Conservation (phyloP, 1,140 invertebrate genomes). For the Drosophila sp. region DNA sequence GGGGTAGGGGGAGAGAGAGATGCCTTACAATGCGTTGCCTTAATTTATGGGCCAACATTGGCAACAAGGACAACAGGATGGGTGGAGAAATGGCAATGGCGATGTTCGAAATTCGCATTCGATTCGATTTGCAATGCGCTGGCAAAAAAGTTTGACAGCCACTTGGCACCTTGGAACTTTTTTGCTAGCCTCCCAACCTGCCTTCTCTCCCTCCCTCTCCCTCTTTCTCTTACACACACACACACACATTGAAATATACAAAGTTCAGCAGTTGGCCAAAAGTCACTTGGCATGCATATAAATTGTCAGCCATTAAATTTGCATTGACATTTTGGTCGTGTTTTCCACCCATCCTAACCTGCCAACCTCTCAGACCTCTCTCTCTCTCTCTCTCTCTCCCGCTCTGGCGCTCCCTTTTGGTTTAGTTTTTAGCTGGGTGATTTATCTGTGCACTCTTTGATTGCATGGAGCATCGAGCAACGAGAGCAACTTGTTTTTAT, state of each 20-base stretch:
- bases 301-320: slow-evolving; percentile 80
- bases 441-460: slow-evolving; percentile 79
- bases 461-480: slow-evolving; percentile 67
- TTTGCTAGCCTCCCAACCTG: slow-evolving; percentile 30
- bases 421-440: slow-evolving; percentile 74
- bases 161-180: slow-evolving; percentile 76
- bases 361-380: background rate
- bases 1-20: background rate
- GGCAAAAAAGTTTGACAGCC: slow-evolving; percentile 76
- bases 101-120: slow-evolving; percentile 57
- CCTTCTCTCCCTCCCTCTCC: slow-evolving; percentile 2
- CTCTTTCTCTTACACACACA: slow-evolving; percentile 13
- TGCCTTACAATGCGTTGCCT: slow-evolving; percentile 51
- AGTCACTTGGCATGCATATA: slow-evolving; percentile 80
- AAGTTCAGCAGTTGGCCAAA: slow-evolving; percentile 80
- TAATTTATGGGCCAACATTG: slow-evolving; percentile 68
- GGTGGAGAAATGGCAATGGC: background rate
- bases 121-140: slow-evolving; percentile 62
- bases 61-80: slow-evolving; percentile 45
- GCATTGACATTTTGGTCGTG: slow-evolving; percentile 79
- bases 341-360: slow-evolving; percentile 25
- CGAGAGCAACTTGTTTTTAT: slow-evolving; percentile 70
- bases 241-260: slow-evolving; percentile 43
- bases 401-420: slow-evolving; percentile 12
- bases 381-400: background rate